Evolutionary conservation across 2,113 vertebrate genomes (phyloP), one percentile per base, ranked within the genome.

Genomic region (Pithys albifrons): DNA sequence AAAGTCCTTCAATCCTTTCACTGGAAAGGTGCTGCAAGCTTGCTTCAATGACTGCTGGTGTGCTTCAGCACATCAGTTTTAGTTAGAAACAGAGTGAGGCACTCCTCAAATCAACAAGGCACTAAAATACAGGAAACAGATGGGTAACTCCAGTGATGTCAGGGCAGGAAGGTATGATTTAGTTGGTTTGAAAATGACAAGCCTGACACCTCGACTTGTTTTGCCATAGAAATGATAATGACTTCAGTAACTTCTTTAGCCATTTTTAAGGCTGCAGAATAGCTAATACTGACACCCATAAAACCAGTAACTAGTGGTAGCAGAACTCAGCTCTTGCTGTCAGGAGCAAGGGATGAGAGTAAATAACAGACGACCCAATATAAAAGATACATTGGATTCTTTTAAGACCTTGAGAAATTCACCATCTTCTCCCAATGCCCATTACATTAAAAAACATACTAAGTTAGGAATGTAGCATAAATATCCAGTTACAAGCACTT

Each of bases 111-210:
- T 93, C 91, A 96, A 83, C 75, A 94, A 88, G 75, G 61, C 88
- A 94, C 83, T 96, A 94, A 95, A 95, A 75, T 77, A 78, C 69
- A 96, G 93, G 95, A 94, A 97, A 85, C 91, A 91, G 81, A 88
- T 81, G 84, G 88, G 54, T 88, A 95, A 67, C 79, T 88, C 85
- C 90, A 85, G 7, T 72, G 88, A 88, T 65, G 69, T 87, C 77
- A 81, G 78, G 90, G 77, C 70, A 91, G 91, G 94, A 96, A 96
- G 54, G 78, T 67, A 48, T 91, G 66, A 87, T 94, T 90, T 84
- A 89, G 66, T 41, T 64, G 27, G 65, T 85, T 89, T 81, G 65
- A 95, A 95, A 78, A 91, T 57, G 66, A 75, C 0, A 9, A 91
- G 69, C 28, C 49, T 89, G 76, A 88, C 75, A 81, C 27, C 59